Base-by-base conservation (phyloP, 1,140 invertebrate species). In the Brachionus paranguensis region DNA sequence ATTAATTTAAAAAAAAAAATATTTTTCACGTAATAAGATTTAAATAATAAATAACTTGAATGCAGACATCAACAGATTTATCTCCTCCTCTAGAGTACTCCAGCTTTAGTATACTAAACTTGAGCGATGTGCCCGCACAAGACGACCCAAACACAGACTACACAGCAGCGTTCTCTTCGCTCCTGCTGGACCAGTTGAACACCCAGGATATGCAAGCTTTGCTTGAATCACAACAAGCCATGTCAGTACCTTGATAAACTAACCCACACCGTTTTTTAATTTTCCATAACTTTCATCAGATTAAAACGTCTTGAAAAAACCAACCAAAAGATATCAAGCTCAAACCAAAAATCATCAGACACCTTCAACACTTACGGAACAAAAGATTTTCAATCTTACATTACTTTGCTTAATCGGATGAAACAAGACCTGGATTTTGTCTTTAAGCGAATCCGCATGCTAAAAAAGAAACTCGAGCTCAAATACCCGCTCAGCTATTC, bases 301-400 rank as follows among this genome's bases (percentile, higher is more conserved):
- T 17, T 81, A n/a, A 45, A 64, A 27, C 27, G 78, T 17, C 43
- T 81, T 45, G 78, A 81, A 12, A 41, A 81, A 37, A 64, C 53
- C 3, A 81, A 68, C 60, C 33, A 43, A 41, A 20, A 14, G 24
- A 14, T 64, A 14, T 14, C 37, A 11, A 64, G 11, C 5, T 37
- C 41, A 33, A 81, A 64, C 20, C 53, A 64, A 10, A 41, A 33
- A 24, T 81, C 78, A 14, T 8, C 17, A 1, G 50, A 65, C 4
- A 81, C 78, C 7, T 81, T 14, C n/a, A 60, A 47, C 37, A n/a
- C 53, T 20, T 68, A 47, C 24, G 78, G 24, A 43, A 17, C 10
- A 17, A 81, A 81, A 68, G 78, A 81, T 27, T 68, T 81, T 43
- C 78, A 81, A 27, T 81, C 78, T 11, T 64, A 60, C n/a, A 81